A percentile compares a stretch with the other conserved stretches of the same genome.
These are phyloP conservation scores for Muscicapa striata DNA, from an alignment of 2,797 vertebrate genomes.

Conservation along the genomic window DNA sequence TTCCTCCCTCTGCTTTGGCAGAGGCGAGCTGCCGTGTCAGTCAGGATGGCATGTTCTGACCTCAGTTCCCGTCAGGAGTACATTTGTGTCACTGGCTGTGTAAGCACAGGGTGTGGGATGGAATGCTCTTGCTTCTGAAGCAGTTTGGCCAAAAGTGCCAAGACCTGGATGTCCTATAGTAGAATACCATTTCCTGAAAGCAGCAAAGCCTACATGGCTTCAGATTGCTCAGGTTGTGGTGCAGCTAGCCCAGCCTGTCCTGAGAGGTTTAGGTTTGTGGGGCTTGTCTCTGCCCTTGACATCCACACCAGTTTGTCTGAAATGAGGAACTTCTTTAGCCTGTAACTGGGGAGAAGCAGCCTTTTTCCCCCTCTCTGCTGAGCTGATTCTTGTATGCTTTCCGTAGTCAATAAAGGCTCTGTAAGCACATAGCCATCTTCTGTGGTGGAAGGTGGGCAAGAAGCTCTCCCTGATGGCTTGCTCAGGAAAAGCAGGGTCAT, in stretches of 20 bases:
- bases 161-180: background rate
- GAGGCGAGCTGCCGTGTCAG: background rate
- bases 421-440: background rate
- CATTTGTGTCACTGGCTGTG: background rate
- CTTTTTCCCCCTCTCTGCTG: background rate
- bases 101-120: background rate
- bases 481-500: background rate
- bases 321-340: background rate
- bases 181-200: background rate
- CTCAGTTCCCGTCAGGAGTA: background rate
- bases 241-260: background rate
- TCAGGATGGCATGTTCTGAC: conserved; percentile 15
- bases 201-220: rapidly evolving
- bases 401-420: rapidly evolving
- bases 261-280: background rate
- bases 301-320: background rate
- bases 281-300: rapidly evolving
- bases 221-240: background rate
- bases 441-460: background rate
- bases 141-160: background rate
- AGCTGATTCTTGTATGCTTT: background rate
- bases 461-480: background rate
- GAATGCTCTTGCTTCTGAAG: background rate
- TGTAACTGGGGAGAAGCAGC: background rate
- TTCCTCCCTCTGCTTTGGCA: background rate